phyloP scores from a whole-genome alignment of 1,140 invertebrate species.

The Parapsyche elsis region DNA sequence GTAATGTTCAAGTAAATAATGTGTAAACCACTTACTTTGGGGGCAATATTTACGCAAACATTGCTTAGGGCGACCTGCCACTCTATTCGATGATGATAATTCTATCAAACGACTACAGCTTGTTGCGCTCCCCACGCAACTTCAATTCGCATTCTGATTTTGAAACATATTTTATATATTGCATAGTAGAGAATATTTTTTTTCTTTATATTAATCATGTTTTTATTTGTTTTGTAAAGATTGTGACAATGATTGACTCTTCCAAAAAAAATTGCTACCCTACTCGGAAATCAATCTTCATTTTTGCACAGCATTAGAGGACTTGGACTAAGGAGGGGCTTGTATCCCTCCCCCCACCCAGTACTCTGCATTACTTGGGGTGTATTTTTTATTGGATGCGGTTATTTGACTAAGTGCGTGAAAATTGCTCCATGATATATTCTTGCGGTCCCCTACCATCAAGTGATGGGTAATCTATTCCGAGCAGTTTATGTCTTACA shows the following conservation, averaged over 20 bases:
- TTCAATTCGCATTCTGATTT: no score
- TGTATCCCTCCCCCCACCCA: neutral
- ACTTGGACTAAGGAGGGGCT: conserved; percentile 3
- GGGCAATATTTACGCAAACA: conserved; percentile 35
- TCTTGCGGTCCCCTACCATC: conserved; percentile 16
- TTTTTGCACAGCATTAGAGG: conserved; percentile 18
- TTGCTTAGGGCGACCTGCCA: conserved; percentile 31
- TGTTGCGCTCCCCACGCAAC: neutral
- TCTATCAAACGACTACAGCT: conserved; percentile 34
- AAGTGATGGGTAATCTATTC: conserved; percentile 42
- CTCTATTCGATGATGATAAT: conserved; percentile 35
- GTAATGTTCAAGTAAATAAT: conserved; percentile 22
- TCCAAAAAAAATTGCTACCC: neutral
- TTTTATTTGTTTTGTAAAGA: neutral
- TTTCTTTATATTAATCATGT: no score
- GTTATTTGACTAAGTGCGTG: conserved; percentile 53
- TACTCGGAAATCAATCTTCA: conserved; percentile 40
- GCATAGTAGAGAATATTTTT: no score
- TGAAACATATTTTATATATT: no score
- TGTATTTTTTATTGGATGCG: conserved; percentile 38
- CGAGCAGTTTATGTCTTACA: conserved; percentile 26
- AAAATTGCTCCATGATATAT: conserved; percentile 51
- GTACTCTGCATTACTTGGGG: conserved; percentile 17
- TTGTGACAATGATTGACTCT: neutral
- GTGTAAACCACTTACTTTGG: conserved; percentile 38